A percentile compares a stretch with the other conserved stretches of the same genome.
Evolutionary conservation across 2,113 vertebrate species (phyloP).

Genomic region (Oplegnathus fasciatus): DNA sequence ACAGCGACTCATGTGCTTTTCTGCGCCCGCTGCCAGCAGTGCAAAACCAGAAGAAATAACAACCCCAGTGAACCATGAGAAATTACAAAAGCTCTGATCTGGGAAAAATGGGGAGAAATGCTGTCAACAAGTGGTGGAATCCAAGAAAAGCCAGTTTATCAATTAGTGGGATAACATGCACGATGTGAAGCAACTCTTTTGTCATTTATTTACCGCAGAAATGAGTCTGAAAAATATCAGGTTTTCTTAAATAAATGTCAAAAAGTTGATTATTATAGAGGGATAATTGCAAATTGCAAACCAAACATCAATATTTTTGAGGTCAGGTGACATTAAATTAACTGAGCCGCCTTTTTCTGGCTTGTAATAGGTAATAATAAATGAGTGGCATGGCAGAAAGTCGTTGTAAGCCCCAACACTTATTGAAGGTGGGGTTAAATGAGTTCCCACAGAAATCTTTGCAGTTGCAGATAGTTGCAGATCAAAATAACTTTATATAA

Average conservation of each 20-base stretch:
- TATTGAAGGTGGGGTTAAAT: background rate
- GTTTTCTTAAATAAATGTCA: background rate
- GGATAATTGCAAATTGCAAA: background rate
- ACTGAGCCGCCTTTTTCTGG: background rate
- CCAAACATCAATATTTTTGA: background rate
- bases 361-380: too few species aligned
- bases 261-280: background rate
- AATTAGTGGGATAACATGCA: background rate
- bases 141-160: constrained; percentile 19
- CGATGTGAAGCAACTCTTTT: background rate
- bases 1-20: constrained; percentile 55
- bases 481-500: background rate
- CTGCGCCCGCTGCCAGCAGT: constrained; percentile 43
- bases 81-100: background rate
- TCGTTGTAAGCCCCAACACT: background rate
- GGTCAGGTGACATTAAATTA: background rate
- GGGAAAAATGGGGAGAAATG: background rate
- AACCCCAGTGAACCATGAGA: background rate
- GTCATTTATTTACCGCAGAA: background rate
- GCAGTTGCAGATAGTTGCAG: background rate
- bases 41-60: constrained; percentile 9
- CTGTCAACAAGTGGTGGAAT: constrained; percentile 64
- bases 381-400: background rate
- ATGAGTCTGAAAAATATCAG: background rate
- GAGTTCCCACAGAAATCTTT: background rate